These are phyloP conservation scores for Coecobrya sp. DNA, from an alignment of 2,888 invertebrate genomes.

Conservation along the genomic window DNA sequence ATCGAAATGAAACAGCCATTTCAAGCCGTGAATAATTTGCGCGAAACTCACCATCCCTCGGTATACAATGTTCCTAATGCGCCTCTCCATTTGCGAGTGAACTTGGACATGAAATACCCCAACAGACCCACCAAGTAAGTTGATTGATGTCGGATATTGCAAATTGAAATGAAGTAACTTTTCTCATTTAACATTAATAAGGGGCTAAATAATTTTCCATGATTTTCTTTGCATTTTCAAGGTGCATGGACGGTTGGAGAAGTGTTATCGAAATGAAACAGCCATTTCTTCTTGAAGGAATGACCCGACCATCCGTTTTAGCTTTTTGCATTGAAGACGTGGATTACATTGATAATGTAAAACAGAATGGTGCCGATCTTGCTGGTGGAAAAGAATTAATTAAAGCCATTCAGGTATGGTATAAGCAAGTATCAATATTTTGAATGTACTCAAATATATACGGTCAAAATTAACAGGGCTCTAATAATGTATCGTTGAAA, in stretches of 20 bases:
- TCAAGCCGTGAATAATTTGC: constrained; percentile 93
- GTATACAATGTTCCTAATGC: constrained; percentile 93
- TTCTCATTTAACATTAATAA: too few relatives aligned
- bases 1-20: constrained; percentile 92
- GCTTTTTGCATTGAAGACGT: constrained; percentile 91
- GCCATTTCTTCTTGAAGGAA: constrained; percentile 91
- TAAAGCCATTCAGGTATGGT: constrained; percentile 92
- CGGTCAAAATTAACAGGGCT: not conserved
- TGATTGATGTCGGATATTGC: too few relatives aligned
- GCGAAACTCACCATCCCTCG: constrained; percentile 95
- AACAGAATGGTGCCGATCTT: constrained; percentile 92
- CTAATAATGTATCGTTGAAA: constrained; percentile 73
- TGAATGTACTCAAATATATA: not conserved
- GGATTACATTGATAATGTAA: constrained; percentile 90
- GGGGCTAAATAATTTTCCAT: too few relatives aligned
- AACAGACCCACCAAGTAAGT: constrained; percentile 84
- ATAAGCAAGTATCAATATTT: too few relatives aligned
- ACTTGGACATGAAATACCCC: constrained; percentile 92
- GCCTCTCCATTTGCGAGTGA: constrained; percentile 91
- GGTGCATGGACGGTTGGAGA: constrained; percentile 91
- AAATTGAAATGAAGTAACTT: too few relatives aligned
- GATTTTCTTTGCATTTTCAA: constrained; percentile 87
- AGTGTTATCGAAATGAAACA: constrained; percentile 91
- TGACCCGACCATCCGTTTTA: constrained; percentile 90
- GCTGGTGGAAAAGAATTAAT: constrained; percentile 93